phyloP scores from a whole-genome alignment of 2,888 invertebrate genomes.

The Tachina lurida region DNA sequence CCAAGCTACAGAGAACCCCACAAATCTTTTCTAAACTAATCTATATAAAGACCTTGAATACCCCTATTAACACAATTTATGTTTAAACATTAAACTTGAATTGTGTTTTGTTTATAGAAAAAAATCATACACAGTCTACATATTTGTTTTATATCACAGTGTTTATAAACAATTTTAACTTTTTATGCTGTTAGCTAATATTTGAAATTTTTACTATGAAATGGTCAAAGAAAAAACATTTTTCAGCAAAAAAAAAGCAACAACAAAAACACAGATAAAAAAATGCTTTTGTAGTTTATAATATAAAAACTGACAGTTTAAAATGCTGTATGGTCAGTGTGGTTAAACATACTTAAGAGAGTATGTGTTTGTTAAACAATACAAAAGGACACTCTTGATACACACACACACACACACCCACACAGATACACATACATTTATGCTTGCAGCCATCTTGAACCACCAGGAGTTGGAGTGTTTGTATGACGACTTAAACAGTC shows the following conservation, averaged over 20 bases:
- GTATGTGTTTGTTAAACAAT: slow-evolving; percentile 34
- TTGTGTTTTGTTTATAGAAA: not conserved
- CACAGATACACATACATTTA: not conserved
- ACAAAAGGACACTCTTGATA: slow-evolving; percentile 39
- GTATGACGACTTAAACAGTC: slow-evolving; percentile 24
- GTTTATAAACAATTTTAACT: slow-evolving; percentile 63
- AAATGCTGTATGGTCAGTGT: slow-evolving; percentile 67
- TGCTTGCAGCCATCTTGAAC: not conserved
- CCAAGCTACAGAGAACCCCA: not conserved
- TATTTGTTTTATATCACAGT: slow-evolving; percentile 46
- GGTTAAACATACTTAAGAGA: slow-evolving; percentile 58
- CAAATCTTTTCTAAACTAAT: not conserved
- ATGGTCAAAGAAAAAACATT: slow-evolving; percentile 47
- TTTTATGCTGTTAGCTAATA: slow-evolving; percentile 37
- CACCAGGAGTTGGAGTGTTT: not conserved
- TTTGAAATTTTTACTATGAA: slow-evolving; percentile 42
- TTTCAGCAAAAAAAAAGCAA: slow-evolving; percentile 3
- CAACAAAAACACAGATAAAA: slow-evolving; percentile 13
- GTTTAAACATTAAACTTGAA: not conserved
- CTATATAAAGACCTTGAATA: not conserved
- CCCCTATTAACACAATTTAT: not conserved
- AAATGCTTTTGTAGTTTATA: slow-evolving; percentile 50
- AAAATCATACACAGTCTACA: not conserved
- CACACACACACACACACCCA: slow-evolving; percentile 1
- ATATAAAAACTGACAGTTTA: slow-evolving; percentile 70